phyloP scores from a whole-genome alignment of 2,113 vertebrate species.

The Nerophis ophidion region DNA sequence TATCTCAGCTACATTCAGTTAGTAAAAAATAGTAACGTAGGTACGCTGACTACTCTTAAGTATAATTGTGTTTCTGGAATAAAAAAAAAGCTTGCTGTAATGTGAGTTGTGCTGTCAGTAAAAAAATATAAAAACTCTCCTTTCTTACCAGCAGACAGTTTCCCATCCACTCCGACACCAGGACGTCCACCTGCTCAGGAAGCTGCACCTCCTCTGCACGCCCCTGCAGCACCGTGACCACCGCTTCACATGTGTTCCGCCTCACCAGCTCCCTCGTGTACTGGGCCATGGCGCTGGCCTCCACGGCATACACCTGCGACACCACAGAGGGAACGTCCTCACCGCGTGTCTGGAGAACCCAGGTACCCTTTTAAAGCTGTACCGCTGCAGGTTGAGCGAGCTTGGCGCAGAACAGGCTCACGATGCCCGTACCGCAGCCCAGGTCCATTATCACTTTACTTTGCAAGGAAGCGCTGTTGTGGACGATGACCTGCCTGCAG shows the following conservation, averaged over 20 bases:
- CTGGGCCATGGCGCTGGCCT: slow-evolving; percentile 76
- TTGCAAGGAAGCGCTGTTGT: slow-evolving; percentile 64
- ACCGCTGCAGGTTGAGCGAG: slow-evolving; percentile 70
- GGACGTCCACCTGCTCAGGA: slow-evolving; percentile 74
- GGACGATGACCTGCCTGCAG: slow-evolving; percentile 69
- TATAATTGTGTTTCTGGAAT: too few relatives aligned
- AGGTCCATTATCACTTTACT: slow-evolving; percentile 76
- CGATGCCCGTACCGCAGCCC: slow-evolving; percentile 77
- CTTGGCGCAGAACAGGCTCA: slow-evolving; percentile 77
- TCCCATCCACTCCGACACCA: slow-evolving; percentile 84
- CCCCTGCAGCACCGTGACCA: slow-evolving; percentile 69
- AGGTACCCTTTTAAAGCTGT: slow-evolving; percentile 15
- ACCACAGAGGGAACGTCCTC: not conserved
- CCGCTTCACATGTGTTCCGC: slow-evolving; percentile 68
- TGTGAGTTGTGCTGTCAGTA: too few relatives aligned
- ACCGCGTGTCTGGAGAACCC: not conserved
- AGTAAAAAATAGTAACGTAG: too few relatives aligned
- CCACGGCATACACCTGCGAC: slow-evolving; percentile 76
- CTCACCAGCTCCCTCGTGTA: slow-evolving; percentile 73
- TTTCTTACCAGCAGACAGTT: slow-evolving; percentile 77
- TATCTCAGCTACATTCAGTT: too few relatives aligned
- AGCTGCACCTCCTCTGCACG: slow-evolving; percentile 74
- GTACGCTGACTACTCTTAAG: too few relatives aligned
- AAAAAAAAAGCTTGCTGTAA: too few relatives aligned
- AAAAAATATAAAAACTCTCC: too few relatives aligned